These are phyloP conservation scores for Carposina sasakii DNA, from an alignment of 1,140 invertebrate species.

Conservation along the genomic window DNA sequence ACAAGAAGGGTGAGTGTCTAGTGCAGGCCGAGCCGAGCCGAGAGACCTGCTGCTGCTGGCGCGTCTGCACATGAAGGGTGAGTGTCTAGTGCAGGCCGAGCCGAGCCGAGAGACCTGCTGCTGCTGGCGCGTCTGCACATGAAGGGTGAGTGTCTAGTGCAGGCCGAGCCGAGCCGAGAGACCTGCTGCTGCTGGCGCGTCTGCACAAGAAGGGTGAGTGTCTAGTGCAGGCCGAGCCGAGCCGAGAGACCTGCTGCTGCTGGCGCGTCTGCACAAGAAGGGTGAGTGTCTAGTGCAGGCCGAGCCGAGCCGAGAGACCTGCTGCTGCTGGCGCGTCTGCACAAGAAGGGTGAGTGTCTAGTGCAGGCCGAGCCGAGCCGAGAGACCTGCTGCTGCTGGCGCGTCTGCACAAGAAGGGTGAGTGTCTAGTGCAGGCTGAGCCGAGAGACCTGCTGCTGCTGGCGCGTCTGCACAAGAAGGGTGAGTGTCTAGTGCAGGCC, in stretches of 20 bases:
- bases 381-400: too few relatives aligned
- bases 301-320: too few relatives aligned
- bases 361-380: too few relatives aligned
- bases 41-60: too few relatives aligned
- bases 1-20: slow-evolving; percentile 52
- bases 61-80: slow-evolving; percentile 73
- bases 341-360: slow-evolving; percentile 52
- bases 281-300: slow-evolving; percentile 19
- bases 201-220: slow-evolving; percentile 70
- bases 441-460: too few relatives aligned
- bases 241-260: too few relatives aligned
- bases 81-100: background rate
- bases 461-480: slow-evolving; percentile 75
- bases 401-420: slow-evolving; percentile 73
- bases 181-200: too few relatives aligned
- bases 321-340: slow-evolving; percentile 80
- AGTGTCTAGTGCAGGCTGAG: background rate
- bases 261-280: slow-evolving; percentile 77
- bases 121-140: slow-evolving; percentile 79
- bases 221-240: background rate
- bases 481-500: slow-evolving; percentile 14
- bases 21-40: too few relatives aligned
- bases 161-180: too few relatives aligned
- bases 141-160: slow-evolving; percentile 34
- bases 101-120: too few relatives aligned